Evolutionary conservation across 2,113 vertebrate genomes (phyloP).

Genomic region (Grammomys dolichurus): DNA sequence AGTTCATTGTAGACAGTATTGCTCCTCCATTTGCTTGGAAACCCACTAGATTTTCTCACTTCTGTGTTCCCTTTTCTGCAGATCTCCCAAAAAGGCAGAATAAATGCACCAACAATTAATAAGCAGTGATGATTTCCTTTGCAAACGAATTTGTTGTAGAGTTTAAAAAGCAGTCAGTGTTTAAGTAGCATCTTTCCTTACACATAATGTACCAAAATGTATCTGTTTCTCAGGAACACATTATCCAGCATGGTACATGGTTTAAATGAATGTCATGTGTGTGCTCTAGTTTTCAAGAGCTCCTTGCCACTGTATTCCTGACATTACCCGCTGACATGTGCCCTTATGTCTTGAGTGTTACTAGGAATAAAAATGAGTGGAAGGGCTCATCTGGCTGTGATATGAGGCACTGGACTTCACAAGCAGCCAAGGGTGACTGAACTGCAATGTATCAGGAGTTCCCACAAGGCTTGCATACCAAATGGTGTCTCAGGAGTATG

Average conservation of each 20-base stretch:
- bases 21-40: neutral
- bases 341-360: neutral
- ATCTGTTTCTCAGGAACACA: neutral
- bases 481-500: neutral
- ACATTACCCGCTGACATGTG: neutral
- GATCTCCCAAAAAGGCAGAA: neutral
- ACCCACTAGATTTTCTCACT: neutral
- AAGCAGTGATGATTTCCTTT: slow-evolving; percentile 29
- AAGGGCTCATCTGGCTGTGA: neutral
- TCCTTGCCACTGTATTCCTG: neutral
- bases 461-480: neutral
- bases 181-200: slow-evolving; percentile 22
- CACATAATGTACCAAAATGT: neutral
- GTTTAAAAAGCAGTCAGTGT: neutral
- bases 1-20: neutral
- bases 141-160: slow-evolving; percentile 24
- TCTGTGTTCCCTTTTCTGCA: neutral
- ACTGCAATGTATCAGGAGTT: neutral
- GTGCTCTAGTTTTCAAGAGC: slow-evolving; percentile 4
- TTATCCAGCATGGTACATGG: neutral
- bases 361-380: neutral
- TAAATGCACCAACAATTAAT: neutral
- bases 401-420: neutral
- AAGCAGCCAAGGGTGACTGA: neutral
- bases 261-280: neutral